Evolutionary conservation across 92 coral and sea anemone genomes (phyloP), one percentile per base, ranked within the genome.

Genomic region (Epizoanthus illoricatus): DNA sequence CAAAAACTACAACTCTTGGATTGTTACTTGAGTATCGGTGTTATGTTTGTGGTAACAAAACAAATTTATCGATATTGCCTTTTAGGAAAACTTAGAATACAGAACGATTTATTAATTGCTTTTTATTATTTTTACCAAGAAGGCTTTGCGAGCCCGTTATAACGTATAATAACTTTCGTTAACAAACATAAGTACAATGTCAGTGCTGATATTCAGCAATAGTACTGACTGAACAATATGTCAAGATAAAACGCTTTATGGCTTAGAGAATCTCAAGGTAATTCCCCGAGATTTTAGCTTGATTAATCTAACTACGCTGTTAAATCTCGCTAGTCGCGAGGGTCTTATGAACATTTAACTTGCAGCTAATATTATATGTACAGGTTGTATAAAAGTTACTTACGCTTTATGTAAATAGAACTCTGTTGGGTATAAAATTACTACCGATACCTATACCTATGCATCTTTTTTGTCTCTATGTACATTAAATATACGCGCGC

Each of bases 361-460:
- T 1, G 42, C n/a, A 17, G 21, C 17, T 40, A 28, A 33, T 3
- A 49, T 9, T 16, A 33, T 33, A 56, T 40, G 39, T 59, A 59
- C 56, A 75, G 21, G 13, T 58, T 6, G 69, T 75, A 75, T 40
- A 75, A 75, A 75, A 75, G 13, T 58, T 57, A 40, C 80, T 17
- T 59, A 39, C 41, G 13, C 9, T 13, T 75, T 59, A 59, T 21
- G 62, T 59, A 75, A 75, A 75, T 75, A 59, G 17, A 75, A 59
- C 62, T 75, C 67, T 75, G 67, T 75, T 74, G 60, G 63, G 54
- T 59, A 36, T 19, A 57, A 75, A 75, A 75, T 33, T 24, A 17
- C 18, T 75, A 28, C 36, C 36, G 1, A 28, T 28, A 75, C 36
- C 36, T 28, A 28, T 28, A 75, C 55, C 41, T 12, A 3, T 40